A percentile compares a stretch with the other conserved stretches of the same genome.
These are phyloP conservation scores for Stigmatopora nigra DNA, from an alignment of 2,113 vertebrate species.

Conservation along the genomic window DNA sequence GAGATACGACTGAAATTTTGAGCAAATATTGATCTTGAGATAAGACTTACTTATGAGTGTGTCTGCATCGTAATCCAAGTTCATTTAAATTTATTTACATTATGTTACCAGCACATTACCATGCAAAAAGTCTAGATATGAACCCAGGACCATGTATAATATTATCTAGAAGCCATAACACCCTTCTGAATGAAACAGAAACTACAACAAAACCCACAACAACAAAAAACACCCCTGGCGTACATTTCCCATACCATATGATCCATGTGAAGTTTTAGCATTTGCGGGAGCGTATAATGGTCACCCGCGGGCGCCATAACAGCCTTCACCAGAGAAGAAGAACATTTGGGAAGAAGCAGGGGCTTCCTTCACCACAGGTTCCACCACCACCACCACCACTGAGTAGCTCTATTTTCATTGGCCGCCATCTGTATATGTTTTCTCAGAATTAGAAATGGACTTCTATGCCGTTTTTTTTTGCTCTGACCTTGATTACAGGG, in stretches of 20 bases:
- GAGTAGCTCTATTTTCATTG: constrained; percentile 19
- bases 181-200: too few relatives aligned
- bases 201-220: too few relatives aligned
- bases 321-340: constrained; percentile 15
- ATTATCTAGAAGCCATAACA: too few relatives aligned
- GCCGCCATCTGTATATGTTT: constrained; percentile 17
- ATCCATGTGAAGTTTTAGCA: constrained; percentile 28
- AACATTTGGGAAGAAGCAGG: constrained; percentile 28
- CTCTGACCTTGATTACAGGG: constrained; percentile 14
- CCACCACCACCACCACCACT: constrained; percentile 34
- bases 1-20: too few relatives aligned
- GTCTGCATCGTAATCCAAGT: too few relatives aligned
- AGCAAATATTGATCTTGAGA: too few relatives aligned
- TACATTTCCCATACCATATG: constrained; percentile 1
- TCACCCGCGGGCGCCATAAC: constrained; percentile 33
- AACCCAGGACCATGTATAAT: too few relatives aligned
- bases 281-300: constrained; percentile 44
- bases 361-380: constrained; percentile 41
- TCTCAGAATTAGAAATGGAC: constrained; percentile 24
- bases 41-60: too few relatives aligned
- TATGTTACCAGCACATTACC: too few relatives aligned
- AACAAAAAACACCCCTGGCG: too few relatives aligned
- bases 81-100: too few relatives aligned
- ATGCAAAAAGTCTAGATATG: too few relatives aligned
- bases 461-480: constrained; percentile 12